Evolutionary conservation across 2,113 vertebrate species (phyloP), one percentile per base, ranked within the genome.

Genomic region (Hydrolagus affinis): DNA sequence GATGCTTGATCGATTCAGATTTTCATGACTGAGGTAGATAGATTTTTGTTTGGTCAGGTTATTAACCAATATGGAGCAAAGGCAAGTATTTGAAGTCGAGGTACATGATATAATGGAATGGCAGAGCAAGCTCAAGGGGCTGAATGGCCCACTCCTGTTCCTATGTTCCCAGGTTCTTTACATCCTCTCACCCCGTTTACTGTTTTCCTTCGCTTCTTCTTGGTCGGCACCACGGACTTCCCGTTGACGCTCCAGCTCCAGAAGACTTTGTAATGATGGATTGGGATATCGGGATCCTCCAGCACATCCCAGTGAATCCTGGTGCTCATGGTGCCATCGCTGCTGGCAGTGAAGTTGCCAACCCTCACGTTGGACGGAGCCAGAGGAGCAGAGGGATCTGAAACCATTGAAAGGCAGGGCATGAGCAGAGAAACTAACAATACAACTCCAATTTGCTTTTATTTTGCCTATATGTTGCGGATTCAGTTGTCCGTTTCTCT

Each of bases 191-290:
- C 97, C 95, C 96, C 97, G 21, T 93, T 90, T 0, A 94, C 92
- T 74, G 93, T 97, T 94, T 95, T 99, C 70, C 96, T 95, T 88
- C 95, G 93, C 88, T 95, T 98, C 93, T 96, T 98, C 88, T 94
- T 97, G 7, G 95, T 92, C 0, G 95, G 95, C 78, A 96, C 93
- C n/a, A 92, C 88, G 0, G 95, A 93, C 92, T 93, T 95, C 87
- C 93, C 91, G 4, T 91, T 88, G 25, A 91, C 93, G 0, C 91
- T 95, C 96, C 97, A 96, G 91, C 95, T 98, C 96, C 97, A 99
- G 88, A 95, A 96, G 8, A 97, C 94, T 88, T 96, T 98, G 91
- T 95, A 99, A 91, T 99, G 97, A 83, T 98, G 97, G 8, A 98
- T 89, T 2, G 97, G 97, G 76, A 97, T 92, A 78, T 99, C 97